Percentiles rank a stretch among this genome's conserved stretches.
Evolutionary conservation across 2,797 vertebrate species (phyloP).

Genomic region (Propithecus perrieri): DNA sequence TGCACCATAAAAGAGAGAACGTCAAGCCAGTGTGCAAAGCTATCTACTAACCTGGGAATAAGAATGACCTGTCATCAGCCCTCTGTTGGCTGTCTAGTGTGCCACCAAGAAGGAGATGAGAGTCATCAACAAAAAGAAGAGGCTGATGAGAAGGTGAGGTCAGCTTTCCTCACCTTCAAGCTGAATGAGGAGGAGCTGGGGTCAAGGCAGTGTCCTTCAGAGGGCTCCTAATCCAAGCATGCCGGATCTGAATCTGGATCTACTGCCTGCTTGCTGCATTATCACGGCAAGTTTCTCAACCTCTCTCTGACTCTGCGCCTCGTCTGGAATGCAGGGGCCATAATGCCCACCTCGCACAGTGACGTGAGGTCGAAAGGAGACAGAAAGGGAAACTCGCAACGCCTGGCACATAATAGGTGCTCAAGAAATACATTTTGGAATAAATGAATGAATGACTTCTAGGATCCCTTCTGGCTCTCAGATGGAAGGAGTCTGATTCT

Average conservation of each 20-base stretch:
- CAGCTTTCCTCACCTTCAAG: not conserved
- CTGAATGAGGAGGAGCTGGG: not conserved
- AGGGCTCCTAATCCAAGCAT: not conserved
- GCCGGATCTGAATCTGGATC: not conserved
- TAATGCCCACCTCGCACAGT: not conserved
- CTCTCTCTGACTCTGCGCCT: not conserved
- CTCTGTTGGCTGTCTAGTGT: not conserved
- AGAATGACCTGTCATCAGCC: not conserved
- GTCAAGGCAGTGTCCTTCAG: not conserved
- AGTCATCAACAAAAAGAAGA: not conserved
- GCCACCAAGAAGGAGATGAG: not conserved
- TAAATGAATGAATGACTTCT: not conserved
- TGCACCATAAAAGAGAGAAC: not conserved
- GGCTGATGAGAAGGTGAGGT: not conserved
- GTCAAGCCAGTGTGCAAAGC: not conserved
- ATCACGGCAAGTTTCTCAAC: not conserved
- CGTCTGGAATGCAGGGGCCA: not conserved
- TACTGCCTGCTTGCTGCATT: not conserved
- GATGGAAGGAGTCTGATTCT: not conserved
- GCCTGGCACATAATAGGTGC: not conserved
- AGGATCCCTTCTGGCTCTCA: not conserved
- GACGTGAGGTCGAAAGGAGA: not conserved
- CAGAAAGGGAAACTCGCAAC: not conserved
- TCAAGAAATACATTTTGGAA: not conserved
- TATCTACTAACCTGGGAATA: not conserved